Conservation (phyloP, 2,888 invertebrate genomes). For the Dryadula phaetusa region DNA sequence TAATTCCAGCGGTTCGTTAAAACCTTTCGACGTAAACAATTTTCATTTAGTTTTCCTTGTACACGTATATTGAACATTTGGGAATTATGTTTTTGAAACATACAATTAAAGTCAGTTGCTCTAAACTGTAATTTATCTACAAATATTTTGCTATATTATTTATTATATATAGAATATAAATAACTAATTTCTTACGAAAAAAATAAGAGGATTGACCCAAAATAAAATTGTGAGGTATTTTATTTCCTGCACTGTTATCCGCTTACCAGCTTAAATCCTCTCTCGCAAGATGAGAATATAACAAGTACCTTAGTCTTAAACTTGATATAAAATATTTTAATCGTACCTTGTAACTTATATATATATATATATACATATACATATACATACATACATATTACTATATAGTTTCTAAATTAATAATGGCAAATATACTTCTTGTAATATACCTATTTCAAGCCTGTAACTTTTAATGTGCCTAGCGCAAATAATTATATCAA, state of each 20-base stretch:
- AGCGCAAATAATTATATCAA: too few relatives aligned
- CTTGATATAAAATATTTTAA: slow-evolving; percentile 15
- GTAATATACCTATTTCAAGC: background rate
- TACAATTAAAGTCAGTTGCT: background rate
- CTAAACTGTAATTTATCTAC: background rate
- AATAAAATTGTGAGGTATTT: slow-evolving; percentile 21
- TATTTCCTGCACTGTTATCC: slow-evolving; percentile 24
- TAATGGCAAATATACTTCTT: too few relatives aligned
- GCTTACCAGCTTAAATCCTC: slow-evolving; percentile 16
- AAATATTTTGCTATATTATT: background rate
- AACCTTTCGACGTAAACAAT: slow-evolving; percentile 11
- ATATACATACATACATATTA: too few relatives aligned
- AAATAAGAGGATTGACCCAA: slow-evolving; percentile 16
- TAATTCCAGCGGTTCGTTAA: slow-evolving; percentile 7
- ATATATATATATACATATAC: too few relatives aligned
- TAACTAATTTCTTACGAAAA: background rate
- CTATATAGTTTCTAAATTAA: too few relatives aligned
- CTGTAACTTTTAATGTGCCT: too few relatives aligned
- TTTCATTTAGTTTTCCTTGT: slow-evolving; percentile 3
- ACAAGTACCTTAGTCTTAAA: slow-evolving; percentile 15
- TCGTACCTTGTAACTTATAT: background rate
- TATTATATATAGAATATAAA: background rate
- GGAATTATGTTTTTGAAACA: background rate
- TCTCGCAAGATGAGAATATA: slow-evolving; percentile 14
- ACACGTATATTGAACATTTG: background rate